Evolutionary conservation across 2,888 invertebrate species (phyloP), one percentile per base, ranked within the genome.

Genomic region (Cerastis leucographa): DNA sequence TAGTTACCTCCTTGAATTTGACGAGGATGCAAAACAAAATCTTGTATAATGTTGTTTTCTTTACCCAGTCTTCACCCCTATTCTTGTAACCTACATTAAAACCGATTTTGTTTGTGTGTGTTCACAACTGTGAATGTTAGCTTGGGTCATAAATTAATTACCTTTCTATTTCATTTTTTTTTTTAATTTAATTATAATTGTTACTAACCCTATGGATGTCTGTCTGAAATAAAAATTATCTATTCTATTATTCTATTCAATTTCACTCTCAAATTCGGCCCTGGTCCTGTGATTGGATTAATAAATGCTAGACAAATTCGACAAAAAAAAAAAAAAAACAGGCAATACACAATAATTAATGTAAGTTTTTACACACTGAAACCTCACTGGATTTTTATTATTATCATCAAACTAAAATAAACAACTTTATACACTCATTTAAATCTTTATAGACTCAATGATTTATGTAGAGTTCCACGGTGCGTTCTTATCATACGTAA

Each of bases 371-470:
- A 8, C 25, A 14, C 17, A 62, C 54, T 2, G 22, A 61, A 65
- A 62, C n/a, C 11, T n/a, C 66, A 44, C 46, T 19, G 56, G n/a
- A 0, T 40, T 46, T 71, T 40, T 79, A 46, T 59, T 59, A 68
- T 64, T 65, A 14, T 46, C 44, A 59, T 72, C 35, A 70, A 74
- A 66, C 42, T 64, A 68, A 19, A 40, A 54, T 70, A 82, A 72
- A 85, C 67, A 69, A 19, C 42, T 29, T 82, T 76, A 54, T 71
- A 85, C 46, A 76, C 79, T 78, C 49, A 25, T 64, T 73, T 61
- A 69, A 72, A 14, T 67, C 71, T 87, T 78, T 79, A 85, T 85
- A 73, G 88, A 85, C 88, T 85, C 68, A n/a, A 29, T 85, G 83
- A 85, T 85, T 87, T 82, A 85, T 68, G 64, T 35, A 25, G 29